Percentiles rank a stretch among this genome's conserved stretches.
Evolutionary conservation across 2,113 vertebrate genomes (phyloP).

Genomic region (Genyomyrus donnyi): DNA sequence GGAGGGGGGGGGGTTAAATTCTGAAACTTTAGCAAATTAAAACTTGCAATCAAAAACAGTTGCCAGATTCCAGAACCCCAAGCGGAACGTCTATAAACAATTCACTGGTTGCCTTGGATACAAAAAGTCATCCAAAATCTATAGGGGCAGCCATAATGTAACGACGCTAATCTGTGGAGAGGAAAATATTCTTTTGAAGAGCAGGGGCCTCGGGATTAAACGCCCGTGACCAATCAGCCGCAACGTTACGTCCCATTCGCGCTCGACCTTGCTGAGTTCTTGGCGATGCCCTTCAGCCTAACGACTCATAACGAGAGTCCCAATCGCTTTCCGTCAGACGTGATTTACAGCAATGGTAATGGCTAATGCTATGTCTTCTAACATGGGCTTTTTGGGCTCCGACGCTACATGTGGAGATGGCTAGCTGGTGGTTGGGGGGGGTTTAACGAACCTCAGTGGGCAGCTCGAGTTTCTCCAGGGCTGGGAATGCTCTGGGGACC

Average conservation of each 20-base stretch:
- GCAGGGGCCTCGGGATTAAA: not conserved
- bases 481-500: constrained; percentile 1
- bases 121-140: not conserved
- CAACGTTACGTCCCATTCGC: not conserved
- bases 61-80: not conserved
- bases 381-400: not conserved
- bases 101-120: not conserved
- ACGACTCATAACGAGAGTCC: not conserved
- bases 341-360: not conserved
- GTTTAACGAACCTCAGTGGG: constrained; percentile 44
- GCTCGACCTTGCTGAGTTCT: not conserved
- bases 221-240: not conserved
- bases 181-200: not conserved
- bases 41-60: not conserved
- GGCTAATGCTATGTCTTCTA: not conserved
- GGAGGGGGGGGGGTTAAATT: not conserved
- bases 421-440: no score
- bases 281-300: not conserved
- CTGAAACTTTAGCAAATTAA: not conserved
- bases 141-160: not conserved
- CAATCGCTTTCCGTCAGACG: not conserved
- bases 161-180: not conserved
- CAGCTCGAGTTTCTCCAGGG: constrained; percentile 42
- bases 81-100: not conserved
- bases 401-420: not conserved